A percentile compares a stretch with the other conserved stretches of the same genome.
These are phyloP conservation scores for Amphimallon solstitiale DNA, from an alignment of 2,888 invertebrate genomes.

Conservation along the genomic window DNA sequence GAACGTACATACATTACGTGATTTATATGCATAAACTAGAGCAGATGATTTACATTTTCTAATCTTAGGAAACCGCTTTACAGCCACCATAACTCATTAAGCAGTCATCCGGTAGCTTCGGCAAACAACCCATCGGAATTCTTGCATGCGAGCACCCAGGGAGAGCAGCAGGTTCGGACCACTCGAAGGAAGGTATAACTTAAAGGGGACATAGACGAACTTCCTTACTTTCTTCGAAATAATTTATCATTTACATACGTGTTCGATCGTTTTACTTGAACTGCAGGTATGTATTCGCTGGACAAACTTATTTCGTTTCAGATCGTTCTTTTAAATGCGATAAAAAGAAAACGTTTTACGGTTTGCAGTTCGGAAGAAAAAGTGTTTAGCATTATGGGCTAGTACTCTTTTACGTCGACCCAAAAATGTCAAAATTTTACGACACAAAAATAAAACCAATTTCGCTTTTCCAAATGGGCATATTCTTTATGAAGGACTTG, in stretches of 20 bases:
- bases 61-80: slow-evolving; percentile 52
- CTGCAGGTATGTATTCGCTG: too few relatives aligned
- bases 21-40: slow-evolving; percentile 37
- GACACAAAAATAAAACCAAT: too few relatives aligned
- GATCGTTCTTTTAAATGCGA: too few relatives aligned
- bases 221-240: slow-evolving; percentile 49
- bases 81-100: slow-evolving; percentile 53
- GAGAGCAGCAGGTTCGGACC: slow-evolving; percentile 54
- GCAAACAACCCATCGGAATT: slow-evolving; percentile 53
- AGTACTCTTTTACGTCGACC: too few relatives aligned
- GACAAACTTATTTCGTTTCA: too few relatives aligned
- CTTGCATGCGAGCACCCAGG: slow-evolving; percentile 56
- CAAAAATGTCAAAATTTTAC: too few relatives aligned
- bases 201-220: slow-evolving; percentile 49
- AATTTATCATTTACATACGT: slow-evolving; percentile 41
- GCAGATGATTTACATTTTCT: slow-evolving; percentile 51
- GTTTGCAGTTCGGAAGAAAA: too few relatives aligned
- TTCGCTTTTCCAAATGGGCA: too few relatives aligned
- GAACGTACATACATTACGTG: slow-evolving; percentile 31
- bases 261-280: background rate
- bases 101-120: slow-evolving; percentile 56
- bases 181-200: slow-evolving; percentile 54
- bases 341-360: too few relatives aligned
- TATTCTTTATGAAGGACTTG: too few relatives aligned
- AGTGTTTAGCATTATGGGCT: too few relatives aligned